Evolutionary conservation across 2,113 vertebrate genomes (phyloP), one percentile per base, ranked within the genome.

Genomic region (Tichodroma muraria): DNA sequence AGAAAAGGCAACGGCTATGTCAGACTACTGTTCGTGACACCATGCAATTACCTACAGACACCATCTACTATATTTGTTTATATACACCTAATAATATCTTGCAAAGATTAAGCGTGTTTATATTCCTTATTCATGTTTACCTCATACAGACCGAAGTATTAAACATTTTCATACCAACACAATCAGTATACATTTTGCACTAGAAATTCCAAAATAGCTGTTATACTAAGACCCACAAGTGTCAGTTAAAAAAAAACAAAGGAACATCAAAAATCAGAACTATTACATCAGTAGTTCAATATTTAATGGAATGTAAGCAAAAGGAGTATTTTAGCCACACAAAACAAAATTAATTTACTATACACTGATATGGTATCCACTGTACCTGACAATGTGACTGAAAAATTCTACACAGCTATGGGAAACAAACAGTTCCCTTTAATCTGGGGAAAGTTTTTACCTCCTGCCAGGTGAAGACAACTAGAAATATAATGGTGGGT

Each of bases 1-100:
- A 98, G 98, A 99, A 99, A 99, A 98, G 98, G 99, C 98, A 99
- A 98, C 97, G 98, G 98, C 98, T 89, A 98, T 96, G 98, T 99
- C 98, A 99, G 99, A 99, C 98, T 97, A 97, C 96, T 97, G 96
- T 96, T 98, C 25, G 88, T 97, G 95, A 97, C 65, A 98, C 97
- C 95, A 97, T 90, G 72, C 85, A 97, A 97, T 98, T 95, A 98
- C 95, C 96, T 97, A 97, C 86, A 98, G 96, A 95, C 95, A 97
- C 97, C 94, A 97, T 94, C 96, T 96, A 97, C 97, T 88, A 38
- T 49, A 96, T 81, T 95, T 93, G 63, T 88, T 98, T 81, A 96
- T 86, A 96, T 57, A 95, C 68, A 81, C 97, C 95, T 93, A 73
- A 85, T 87, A 87, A 70, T 83, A 97, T 96, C 93, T 92, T 93